Evolutionary conservation across 1,140 invertebrate species (phyloP).

Genomic region (Cecropterus lyciades): DNA sequence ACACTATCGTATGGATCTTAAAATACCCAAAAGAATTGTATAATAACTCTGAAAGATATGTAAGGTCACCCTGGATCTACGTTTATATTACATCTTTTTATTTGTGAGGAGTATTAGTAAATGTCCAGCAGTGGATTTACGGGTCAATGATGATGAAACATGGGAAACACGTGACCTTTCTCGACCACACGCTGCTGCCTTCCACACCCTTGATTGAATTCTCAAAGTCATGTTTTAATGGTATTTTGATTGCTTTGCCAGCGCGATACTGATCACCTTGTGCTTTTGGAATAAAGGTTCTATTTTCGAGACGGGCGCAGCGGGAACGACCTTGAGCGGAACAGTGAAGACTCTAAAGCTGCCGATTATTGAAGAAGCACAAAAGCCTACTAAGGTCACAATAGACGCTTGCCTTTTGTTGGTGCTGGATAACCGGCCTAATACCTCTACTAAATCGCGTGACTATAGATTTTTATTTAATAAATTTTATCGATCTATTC

Average conservation of each 20-base stretch:
- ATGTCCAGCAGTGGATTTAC: too few relatives aligned
- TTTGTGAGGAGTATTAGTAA: too few relatives aligned
- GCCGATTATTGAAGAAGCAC: slow-evolving; percentile 29
- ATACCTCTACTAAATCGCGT: neutral
- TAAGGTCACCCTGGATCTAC: too few relatives aligned
- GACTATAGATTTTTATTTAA: neutral
- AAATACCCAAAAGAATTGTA: too few relatives aligned
- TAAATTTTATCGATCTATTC: neutral
- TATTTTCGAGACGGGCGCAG: slow-evolving; percentile 42
- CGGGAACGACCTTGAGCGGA: slow-evolving; percentile 39
- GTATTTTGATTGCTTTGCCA: slow-evolving; percentile 31
- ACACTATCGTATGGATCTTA: too few relatives aligned
- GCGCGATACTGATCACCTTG: slow-evolving; percentile 35
- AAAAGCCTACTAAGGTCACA: slow-evolving; percentile 22
- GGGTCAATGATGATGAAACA: neutral
- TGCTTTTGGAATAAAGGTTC: slow-evolving; percentile 37
- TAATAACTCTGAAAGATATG: too few relatives aligned
- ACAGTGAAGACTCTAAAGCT: slow-evolving; percentile 33
- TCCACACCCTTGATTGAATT: slow-evolving; percentile 2
- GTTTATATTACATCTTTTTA: too few relatives aligned
- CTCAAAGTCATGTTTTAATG: slow-evolving; percentile 23
- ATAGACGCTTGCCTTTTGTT: slow-evolving; percentile 25
- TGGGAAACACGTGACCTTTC: neutral
- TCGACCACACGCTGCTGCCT: neutral
- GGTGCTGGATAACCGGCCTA: neutral